phyloP scores from a whole-genome alignment of 2,888 invertebrate species.

The Drosophila colorata region DNA sequence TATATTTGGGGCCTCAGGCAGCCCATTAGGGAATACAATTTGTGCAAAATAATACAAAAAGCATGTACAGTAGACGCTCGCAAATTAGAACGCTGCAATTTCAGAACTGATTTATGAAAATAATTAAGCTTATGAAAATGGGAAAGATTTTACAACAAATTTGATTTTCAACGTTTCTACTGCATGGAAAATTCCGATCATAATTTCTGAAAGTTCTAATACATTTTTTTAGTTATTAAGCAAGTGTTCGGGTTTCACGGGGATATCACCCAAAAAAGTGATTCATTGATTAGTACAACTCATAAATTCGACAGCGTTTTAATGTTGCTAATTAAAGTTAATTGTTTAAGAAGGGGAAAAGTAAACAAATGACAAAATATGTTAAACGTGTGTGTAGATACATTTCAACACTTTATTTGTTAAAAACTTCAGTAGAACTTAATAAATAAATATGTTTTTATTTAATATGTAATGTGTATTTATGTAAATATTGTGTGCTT shows the following conservation, averaged over 20 bases:
- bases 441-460: constrained; percentile 41
- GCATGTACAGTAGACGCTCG: not conserved
- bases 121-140: too few species aligned
- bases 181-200: too few species aligned
- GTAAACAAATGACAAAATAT: constrained; percentile 5
- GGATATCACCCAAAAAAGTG: too few species aligned
- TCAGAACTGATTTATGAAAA: too few species aligned
- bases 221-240: not conserved
- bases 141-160: too few species aligned
- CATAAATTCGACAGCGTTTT: not conserved
- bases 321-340: not conserved
- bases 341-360: not conserved
- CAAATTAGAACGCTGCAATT: not conserved
- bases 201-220: too few species aligned
- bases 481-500: constrained; percentile 58
- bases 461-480: constrained; percentile 27
- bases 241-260: not conserved
- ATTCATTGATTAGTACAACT: not conserved
- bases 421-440: constrained; percentile 50
- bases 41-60: not conserved
- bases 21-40: not conserved
- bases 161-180: too few species aligned
- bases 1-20: not conserved
- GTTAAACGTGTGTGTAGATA: constrained; percentile 29
- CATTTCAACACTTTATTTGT: constrained; percentile 58